These are phyloP conservation scores for Mallotus villosus DNA, from an alignment of 2,797 vertebrate species.

Conservation along the genomic window DNA sequence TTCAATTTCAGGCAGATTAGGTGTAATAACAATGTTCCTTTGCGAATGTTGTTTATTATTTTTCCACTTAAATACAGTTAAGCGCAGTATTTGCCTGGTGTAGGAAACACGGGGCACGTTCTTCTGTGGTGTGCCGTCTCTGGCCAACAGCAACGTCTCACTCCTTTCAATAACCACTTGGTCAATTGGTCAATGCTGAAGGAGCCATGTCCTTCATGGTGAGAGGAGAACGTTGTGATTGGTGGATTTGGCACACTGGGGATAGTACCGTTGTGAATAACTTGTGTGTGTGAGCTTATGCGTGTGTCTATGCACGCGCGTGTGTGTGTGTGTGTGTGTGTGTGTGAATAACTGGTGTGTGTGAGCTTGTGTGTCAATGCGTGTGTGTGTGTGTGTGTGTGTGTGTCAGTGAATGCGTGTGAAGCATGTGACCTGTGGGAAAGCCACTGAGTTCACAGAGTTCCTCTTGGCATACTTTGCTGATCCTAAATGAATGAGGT, in stretches of 20 bases:
- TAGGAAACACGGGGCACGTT: not conserved
- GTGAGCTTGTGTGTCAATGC: not conserved
- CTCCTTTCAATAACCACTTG: not conserved
- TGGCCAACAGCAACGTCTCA: not conserved
- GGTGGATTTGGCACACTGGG: not conserved
- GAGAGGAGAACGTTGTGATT: not conserved
- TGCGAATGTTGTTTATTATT: slow-evolving; percentile 29
- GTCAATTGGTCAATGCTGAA: not conserved
- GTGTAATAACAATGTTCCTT: slow-evolving; percentile 26
- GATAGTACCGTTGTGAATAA: not conserved
- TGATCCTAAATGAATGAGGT: slow-evolving; percentile 1
- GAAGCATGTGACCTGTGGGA: not conserved
- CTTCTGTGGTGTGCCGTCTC: not conserved
- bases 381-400: slow-evolving; percentile 4
- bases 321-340: not conserved
- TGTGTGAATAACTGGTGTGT: not conserved
- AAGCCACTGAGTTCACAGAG: slow-evolving; percentile 1
- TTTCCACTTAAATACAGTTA: slow-evolving; percentile 16
- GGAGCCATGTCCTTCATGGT: not conserved
- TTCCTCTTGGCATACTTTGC: not conserved
- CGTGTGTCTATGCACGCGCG: not conserved
- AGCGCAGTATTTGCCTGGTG: slow-evolving; percentile 16
- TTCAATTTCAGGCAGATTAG: slow-evolving; percentile 38
- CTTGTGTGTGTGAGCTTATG: not conserved
- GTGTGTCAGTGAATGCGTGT: not conserved